Percentiles rank a stretch among this genome's conserved stretches.
Conservation (phyloP, 2,888 invertebrate genomes). For the Cephus runcator region DNA sequence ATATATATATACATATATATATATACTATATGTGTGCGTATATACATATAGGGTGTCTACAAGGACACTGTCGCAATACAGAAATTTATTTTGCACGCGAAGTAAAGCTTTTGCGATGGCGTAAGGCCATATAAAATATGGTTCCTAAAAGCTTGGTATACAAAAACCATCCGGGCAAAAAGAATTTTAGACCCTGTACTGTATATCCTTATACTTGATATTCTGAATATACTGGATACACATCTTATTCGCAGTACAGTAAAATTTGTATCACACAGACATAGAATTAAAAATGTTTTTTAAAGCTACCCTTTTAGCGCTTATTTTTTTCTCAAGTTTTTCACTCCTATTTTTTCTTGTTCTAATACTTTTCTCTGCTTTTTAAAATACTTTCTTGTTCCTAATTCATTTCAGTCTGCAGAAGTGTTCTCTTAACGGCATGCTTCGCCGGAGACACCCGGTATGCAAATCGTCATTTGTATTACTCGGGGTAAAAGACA, state of each 20-base stretch:
- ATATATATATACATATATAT: background rate
- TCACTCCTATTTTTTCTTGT: background rate
- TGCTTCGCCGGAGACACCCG: constrained; percentile 6
- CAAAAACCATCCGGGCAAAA: background rate
- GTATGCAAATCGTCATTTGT: constrained; percentile 17
- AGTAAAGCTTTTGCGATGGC: background rate
- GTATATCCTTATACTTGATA: too few relatives aligned
- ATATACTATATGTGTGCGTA: too few relatives aligned
- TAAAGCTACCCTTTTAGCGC: background rate
- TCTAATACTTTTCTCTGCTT: background rate
- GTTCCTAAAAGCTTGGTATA: background rate
- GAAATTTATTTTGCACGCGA: background rate
- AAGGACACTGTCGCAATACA: background rate
- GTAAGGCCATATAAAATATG: background rate
- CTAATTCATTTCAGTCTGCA: background rate
- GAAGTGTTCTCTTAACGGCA: background rate
- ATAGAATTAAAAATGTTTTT: background rate
- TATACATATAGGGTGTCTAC: background rate
- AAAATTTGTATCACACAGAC: background rate
- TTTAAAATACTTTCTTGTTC: background rate
- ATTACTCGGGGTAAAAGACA: constrained; percentile 14
- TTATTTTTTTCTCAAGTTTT: background rate
- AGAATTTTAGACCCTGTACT: background rate
- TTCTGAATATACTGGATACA: too few relatives aligned
- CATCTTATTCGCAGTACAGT: background rate